These are phyloP conservation scores for Meteorus colon DNA, from an alignment of 2,888 invertebrate species.

Conservation along the genomic window DNA sequence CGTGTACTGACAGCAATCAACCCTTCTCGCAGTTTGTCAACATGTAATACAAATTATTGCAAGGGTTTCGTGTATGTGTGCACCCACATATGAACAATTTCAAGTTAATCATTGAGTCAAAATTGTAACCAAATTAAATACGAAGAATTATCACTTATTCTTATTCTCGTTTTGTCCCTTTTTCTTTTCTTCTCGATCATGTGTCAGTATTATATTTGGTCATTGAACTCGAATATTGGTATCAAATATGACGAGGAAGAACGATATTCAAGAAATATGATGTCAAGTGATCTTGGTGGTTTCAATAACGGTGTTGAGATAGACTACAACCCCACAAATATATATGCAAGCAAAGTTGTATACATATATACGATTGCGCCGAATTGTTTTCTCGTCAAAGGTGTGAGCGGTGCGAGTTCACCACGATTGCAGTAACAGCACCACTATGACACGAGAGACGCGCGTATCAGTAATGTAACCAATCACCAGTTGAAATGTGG, in stretches of 20 bases:
- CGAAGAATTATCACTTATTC: not conserved
- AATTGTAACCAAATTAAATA: not conserved
- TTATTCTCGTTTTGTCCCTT: not conserved
- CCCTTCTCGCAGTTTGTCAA: constrained; percentile 21
- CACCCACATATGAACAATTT: constrained; percentile 8
- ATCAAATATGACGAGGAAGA: not conserved
- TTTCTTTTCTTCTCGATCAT: not conserved
- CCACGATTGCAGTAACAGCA: constrained; percentile 72
- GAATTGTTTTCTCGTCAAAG: constrained; percentile 63
- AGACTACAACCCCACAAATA: not conserved
- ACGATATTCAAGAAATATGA: not conserved
- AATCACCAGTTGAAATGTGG: constrained; percentile 63
- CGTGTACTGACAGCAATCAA: constrained; percentile 24
- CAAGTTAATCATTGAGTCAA: not conserved
- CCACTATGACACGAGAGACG: constrained; percentile 67
- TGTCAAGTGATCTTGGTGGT: not conserved
- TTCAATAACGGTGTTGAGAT: not conserved
- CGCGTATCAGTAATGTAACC: constrained; percentile 73
- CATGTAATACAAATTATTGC: constrained; percentile 9
- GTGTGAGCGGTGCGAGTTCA: constrained; percentile 56
- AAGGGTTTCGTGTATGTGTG: not conserved
- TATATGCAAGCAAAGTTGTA: not conserved
- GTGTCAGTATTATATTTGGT: not conserved
- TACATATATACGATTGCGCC: constrained; percentile 32
- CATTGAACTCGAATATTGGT: not conserved